A percentile compares a stretch with the other conserved stretches of the same genome.
Evolutionary conservation across 1,140 invertebrate genomes (phyloP).

Genomic region (Drosophila hydei): DNA sequence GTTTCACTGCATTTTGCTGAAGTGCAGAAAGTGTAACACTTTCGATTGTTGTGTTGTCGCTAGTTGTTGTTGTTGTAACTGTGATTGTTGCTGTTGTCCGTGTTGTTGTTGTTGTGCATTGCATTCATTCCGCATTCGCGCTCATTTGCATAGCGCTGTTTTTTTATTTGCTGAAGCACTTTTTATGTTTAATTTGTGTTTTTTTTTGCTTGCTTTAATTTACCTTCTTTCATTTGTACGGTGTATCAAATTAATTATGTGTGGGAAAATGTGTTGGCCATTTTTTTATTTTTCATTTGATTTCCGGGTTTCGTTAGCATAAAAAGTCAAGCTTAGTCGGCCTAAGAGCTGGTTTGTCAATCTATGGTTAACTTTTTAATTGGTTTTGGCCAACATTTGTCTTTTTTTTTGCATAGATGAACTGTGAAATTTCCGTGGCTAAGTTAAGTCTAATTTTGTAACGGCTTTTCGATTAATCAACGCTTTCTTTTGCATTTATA

Average conservation of each 20-base stretch:
- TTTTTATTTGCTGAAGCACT: slow-evolving; percentile 38
- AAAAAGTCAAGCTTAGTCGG: slow-evolving; percentile 3
- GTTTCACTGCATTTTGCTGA: slow-evolving; percentile 59
- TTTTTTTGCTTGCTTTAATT: slow-evolving; percentile 12
- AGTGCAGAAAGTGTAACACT: slow-evolving; percentile 82
- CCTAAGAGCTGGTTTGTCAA: not conserved
- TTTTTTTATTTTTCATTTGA: slow-evolving; percentile 29
- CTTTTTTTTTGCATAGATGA: not conserved
- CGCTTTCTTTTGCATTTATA: slow-evolving; percentile 62
- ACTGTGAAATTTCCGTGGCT: slow-evolving; percentile 1
- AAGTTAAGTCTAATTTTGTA: slow-evolving; percentile 2
- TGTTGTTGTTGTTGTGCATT: slow-evolving; percentile 58
- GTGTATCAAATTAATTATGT: slow-evolving; percentile 73
- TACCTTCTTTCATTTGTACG: slow-evolving; percentile 42
- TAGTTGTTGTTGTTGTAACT: slow-evolving; percentile 32
- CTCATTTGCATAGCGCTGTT: slow-evolving; percentile 75
- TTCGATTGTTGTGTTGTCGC: slow-evolving; percentile 75
- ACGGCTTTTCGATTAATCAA: slow-evolving; percentile 8
- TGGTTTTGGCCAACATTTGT: not conserved
- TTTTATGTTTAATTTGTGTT: slow-evolving; percentile 30
- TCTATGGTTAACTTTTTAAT: slow-evolving; percentile 4
- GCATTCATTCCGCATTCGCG: slow-evolving; percentile 80
- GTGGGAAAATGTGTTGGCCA: slow-evolving; percentile 73
- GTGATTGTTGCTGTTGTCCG: slow-evolving; percentile 38
- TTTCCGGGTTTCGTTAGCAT: slow-evolving; percentile 67